Evolutionary conservation across 2,797 vertebrate genomes (phyloP).

Genomic region (Odontamblyopus lacepedii): DNA sequence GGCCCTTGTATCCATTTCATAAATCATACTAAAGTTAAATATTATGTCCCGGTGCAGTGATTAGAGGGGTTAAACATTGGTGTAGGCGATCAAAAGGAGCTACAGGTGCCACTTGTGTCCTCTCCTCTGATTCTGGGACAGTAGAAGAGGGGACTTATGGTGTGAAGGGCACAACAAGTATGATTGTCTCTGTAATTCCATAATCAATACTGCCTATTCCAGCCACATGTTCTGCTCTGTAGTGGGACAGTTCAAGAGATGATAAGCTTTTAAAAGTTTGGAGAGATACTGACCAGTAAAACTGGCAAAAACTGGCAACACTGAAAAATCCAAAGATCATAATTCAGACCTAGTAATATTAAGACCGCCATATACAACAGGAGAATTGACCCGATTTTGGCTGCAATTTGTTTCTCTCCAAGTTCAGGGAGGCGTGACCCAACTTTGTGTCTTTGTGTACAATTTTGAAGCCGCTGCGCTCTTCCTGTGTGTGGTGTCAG

Average conservation of each 20-base stretch:
- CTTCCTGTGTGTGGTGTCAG: no score
- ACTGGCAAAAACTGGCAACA: background rate
- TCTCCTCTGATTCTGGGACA: slow-evolving; percentile 18
- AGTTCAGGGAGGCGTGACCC: no score
- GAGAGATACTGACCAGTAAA: background rate
- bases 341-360: background rate
- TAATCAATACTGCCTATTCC: slow-evolving; percentile 46
- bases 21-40: slow-evolving; percentile 24
- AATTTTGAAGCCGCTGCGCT: no score
- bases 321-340: background rate
- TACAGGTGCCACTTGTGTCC: slow-evolving; percentile 6
- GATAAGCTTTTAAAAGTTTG: background rate
- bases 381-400: no score
- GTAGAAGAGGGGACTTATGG: slow-evolving; percentile 7
- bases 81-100: slow-evolving; percentile 9
- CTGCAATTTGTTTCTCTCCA: no score
- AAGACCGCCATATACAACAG: no score
- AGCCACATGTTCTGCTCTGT: slow-evolving; percentile 20
- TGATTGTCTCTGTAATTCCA: slow-evolving; percentile 42
- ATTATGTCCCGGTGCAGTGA: slow-evolving; percentile 16
- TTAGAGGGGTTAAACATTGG: slow-evolving; percentile 25
- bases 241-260: background rate
- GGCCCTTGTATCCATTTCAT: slow-evolving; percentile 7
- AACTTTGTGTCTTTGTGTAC: no score
- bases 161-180: slow-evolving; percentile 17